A percentile compares a stretch with the other conserved stretches of the same genome.
These are phyloP conservation scores for Sebastes minor DNA, from an alignment of 2,797 vertebrate species.

Conservation along the genomic window DNA sequence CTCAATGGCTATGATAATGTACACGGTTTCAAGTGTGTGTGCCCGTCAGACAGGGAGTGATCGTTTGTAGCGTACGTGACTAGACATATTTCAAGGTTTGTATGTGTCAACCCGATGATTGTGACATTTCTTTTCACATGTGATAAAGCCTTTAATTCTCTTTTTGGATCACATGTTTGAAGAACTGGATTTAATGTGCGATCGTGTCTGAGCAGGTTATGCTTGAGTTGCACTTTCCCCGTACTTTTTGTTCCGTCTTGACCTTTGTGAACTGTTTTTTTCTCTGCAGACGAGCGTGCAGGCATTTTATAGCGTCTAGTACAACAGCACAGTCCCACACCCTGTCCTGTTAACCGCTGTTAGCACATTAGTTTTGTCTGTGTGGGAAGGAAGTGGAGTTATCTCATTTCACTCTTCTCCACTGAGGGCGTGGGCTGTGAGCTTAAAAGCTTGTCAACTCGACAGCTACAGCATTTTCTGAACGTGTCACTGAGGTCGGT, in stretches of 20 bases:
- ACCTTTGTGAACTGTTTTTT: slow-evolving; percentile 24
- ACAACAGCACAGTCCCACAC: slow-evolving; percentile 40
- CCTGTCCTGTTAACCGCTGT: slow-evolving; percentile 47
- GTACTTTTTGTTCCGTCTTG: not conserved
- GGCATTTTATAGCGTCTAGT: slow-evolving; percentile 15
- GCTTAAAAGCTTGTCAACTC: slow-evolving; percentile 22
- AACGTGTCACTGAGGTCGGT: slow-evolving; percentile 35
- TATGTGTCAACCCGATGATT: slow-evolving; percentile 7
- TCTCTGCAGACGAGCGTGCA: slow-evolving; percentile 1
- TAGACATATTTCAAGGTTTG: slow-evolving; percentile 16
- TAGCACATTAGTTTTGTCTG: slow-evolving; percentile 48
- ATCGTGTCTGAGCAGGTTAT: slow-evolving; percentile 35
- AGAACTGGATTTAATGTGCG: slow-evolving; percentile 16
- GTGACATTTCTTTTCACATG: not conserved
- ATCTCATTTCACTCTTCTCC: slow-evolving; percentile 50
- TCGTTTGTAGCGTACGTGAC: not conserved
- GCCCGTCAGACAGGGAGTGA: slow-evolving; percentile 31
- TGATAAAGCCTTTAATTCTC: slow-evolving; percentile 7
- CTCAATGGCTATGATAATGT: slow-evolving; percentile 31
- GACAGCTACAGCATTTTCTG: slow-evolving; percentile 21
- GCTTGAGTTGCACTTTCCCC: slow-evolving; percentile 40
- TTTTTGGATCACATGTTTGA: slow-evolving; percentile 1
- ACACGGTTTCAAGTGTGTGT: slow-evolving; percentile 54
- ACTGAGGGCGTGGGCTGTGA: slow-evolving; percentile 18
- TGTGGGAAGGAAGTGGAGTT: slow-evolving; percentile 63